phyloP scores from a whole-genome alignment of 1,140 invertebrate genomes.

The Philopotamus ludificatus region DNA sequence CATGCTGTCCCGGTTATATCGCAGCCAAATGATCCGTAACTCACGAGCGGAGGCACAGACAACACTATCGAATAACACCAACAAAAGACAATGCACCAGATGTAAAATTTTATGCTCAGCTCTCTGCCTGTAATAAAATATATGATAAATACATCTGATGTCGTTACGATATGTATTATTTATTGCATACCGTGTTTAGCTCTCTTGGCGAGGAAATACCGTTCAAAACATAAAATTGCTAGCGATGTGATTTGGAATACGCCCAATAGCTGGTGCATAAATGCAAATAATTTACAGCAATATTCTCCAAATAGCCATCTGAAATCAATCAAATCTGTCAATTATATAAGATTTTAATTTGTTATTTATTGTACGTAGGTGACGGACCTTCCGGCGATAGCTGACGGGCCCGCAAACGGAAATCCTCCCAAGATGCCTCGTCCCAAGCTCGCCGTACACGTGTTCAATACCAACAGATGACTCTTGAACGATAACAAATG shows the following conservation, averaged over 20 bases:
- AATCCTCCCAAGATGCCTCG: constrained; percentile 54
- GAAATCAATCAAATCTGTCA: constrained; percentile 43
- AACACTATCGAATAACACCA: constrained; percentile 50
- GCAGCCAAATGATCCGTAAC: constrained; percentile 54
- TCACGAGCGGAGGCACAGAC: constrained; percentile 51
- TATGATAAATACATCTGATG: neutral
- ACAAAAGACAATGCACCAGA: constrained; percentile 47
- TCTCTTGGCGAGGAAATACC: constrained; percentile 51
- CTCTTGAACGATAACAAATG: constrained; percentile 54
- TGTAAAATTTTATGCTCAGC: constrained; percentile 51
- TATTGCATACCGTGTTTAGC: constrained; percentile 48
- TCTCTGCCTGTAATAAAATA: constrained; percentile 46
- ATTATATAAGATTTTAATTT: no score
- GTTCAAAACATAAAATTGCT: constrained; percentile 51
- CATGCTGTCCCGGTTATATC: constrained; percentile 53
- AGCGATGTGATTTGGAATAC: constrained; percentile 55
- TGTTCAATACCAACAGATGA: constrained; percentile 54
- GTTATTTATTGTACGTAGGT: no score
- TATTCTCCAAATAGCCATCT: constrained; percentile 56
- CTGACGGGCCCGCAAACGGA: constrained; percentile 55
- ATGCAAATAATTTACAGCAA: constrained; percentile 55
- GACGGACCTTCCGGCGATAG: constrained; percentile 52
- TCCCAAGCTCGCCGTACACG: constrained; percentile 53
- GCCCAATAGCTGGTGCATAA: constrained; percentile 56
- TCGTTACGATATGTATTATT: neutral